phyloP scores from a whole-genome alignment of 35 echinoderm and acorn worm genomes.

The Holothuria glaberrima region DNA sequence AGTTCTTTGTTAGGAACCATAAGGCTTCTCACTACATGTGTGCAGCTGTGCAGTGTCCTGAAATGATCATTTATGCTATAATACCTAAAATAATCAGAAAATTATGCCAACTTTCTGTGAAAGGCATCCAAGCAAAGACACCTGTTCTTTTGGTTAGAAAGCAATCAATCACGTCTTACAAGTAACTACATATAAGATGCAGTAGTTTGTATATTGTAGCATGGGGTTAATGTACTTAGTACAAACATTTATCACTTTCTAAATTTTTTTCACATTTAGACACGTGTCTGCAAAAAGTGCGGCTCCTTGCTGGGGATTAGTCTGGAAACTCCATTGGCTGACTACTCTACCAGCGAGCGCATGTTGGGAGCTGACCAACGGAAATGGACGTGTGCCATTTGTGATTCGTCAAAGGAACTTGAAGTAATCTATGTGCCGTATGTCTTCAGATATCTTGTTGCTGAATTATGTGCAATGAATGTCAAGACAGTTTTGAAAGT shows the following conservation, averaged over 20 bases:
- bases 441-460: conserved; percentile 90
- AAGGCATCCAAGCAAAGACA: too few species aligned
- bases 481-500: conserved; percentile 86
- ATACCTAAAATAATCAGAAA: too few species aligned
- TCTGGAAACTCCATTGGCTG: conserved; percentile 58
- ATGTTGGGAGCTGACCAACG: conserved; percentile 34
- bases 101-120: too few species aligned
- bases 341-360: conserved; percentile 34
- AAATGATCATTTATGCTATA: too few species aligned
- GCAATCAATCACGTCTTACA: too few species aligned
- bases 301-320: conserved; percentile 86
- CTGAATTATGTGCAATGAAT: conserved; percentile 95
- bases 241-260: background rate
- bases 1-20: too few species aligned
- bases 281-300: conserved; percentile 86
- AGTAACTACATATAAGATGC: too few species aligned
- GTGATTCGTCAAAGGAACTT: conserved; percentile 72
- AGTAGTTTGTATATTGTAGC: too few species aligned
- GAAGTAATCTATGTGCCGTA: conserved; percentile 81
- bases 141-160: too few species aligned
- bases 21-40: too few species aligned
- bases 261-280: conserved; percentile 58
- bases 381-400: conserved; percentile 87
- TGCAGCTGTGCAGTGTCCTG: too few species aligned
- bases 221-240: background rate